Conservation (phyloP, 2,797 vertebrate species). For the Ctenochaetus hawaiiensis region DNA sequence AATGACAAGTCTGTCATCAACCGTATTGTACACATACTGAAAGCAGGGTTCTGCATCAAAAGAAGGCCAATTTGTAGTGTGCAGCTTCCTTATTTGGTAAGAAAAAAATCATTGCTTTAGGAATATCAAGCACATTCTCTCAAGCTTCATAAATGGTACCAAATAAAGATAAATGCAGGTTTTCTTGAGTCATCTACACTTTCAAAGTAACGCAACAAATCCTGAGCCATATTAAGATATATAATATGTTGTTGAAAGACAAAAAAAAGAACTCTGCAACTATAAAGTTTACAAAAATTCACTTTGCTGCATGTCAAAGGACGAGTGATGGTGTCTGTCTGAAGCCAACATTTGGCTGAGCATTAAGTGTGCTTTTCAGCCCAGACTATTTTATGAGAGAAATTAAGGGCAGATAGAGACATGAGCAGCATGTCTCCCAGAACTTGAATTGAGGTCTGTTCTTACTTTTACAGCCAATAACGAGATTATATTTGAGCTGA, state of each 20-base stretch:
- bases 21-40: background rate
- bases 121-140: background rate
- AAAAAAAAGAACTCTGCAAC: constrained; percentile 1
- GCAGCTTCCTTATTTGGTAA: background rate
- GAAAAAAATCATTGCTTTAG: background rate
- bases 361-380: constrained; percentile 76
- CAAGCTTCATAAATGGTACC: background rate
- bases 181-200: background rate
- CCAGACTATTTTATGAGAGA: constrained; percentile 79
- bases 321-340: constrained; percentile 52
- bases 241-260: constrained; percentile 5
- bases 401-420: constrained; percentile 73
- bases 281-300: constrained; percentile 9
- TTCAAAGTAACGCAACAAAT: background rate
- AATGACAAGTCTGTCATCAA: constrained; percentile 1
- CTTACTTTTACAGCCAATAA: constrained; percentile 82
- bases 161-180: background rate
- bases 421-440: constrained; percentile 70
- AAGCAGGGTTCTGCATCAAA: background rate
- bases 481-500: constrained; percentile 81
- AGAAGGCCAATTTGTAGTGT: background rate
- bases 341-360: constrained; percentile 62
- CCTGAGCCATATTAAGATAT: background rate
- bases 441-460: constrained; percentile 77
- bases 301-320: constrained; percentile 23